Percentiles rank a stretch among this genome's conserved stretches.
Evolutionary conservation across 2,113 vertebrate species (phyloP).

Genomic region (Seriola rivoliana): DNA sequence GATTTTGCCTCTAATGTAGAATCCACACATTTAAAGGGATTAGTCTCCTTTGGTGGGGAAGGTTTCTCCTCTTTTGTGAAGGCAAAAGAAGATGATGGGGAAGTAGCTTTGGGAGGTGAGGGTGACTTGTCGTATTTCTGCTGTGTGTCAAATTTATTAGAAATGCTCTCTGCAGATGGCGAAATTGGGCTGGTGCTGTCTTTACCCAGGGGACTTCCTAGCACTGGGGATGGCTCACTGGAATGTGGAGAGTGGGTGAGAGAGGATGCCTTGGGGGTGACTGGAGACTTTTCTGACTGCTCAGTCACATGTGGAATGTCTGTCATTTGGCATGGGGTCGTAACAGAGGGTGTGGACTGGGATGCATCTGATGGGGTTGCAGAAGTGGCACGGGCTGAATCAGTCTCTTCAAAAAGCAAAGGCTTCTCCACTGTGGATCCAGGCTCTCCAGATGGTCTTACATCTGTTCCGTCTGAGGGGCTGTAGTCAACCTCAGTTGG

Average conservation of each 20-base stretch:
- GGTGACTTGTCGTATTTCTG: constrained; percentile 64
- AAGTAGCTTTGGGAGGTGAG: constrained; percentile 67
- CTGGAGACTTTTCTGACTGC: constrained; percentile 73
- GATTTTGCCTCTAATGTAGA: constrained; percentile 86
- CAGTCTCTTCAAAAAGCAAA: constrained; percentile 87
- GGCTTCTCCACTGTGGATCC: constrained; percentile 83
- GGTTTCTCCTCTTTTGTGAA: constrained; percentile 51
- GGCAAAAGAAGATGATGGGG: constrained; percentile 60
- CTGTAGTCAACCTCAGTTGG: constrained; percentile 96
- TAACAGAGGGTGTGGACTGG: constrained; percentile 93
- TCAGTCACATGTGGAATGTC: constrained; percentile 67
- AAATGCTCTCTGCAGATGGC: constrained; percentile 43
- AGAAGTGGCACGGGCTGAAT: constrained; percentile 88
- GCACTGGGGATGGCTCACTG: constrained; percentile 79
- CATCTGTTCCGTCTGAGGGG: constrained; percentile 87
- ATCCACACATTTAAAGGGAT: constrained; percentile 81
- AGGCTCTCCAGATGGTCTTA: constrained; percentile 80
- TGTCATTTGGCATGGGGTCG: constrained; percentile 91
- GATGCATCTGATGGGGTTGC: constrained; percentile 94
- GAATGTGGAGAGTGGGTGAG: constrained; percentile 88
- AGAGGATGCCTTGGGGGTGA: constrained; percentile 86
- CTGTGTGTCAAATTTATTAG: constrained; percentile 47
- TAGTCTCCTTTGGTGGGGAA: constrained; percentile 74
- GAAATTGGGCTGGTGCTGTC: constrained; percentile 57
- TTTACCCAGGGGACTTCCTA: constrained; percentile 54